A percentile compares a stretch with the other conserved stretches of the same genome.
Conservation (phyloP, 2,113 vertebrate genomes). For the Chloroceryle aenea region DNA sequence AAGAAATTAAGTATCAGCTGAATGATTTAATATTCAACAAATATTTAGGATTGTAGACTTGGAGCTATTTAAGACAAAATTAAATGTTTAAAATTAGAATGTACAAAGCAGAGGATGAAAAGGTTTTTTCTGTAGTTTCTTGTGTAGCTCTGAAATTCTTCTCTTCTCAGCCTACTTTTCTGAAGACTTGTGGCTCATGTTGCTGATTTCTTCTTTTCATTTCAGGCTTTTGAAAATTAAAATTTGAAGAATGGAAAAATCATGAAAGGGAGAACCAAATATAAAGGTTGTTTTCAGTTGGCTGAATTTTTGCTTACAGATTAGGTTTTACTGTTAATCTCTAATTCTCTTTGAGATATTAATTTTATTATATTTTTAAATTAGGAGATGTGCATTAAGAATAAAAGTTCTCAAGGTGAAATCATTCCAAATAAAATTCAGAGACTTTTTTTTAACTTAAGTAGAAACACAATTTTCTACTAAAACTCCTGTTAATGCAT, state of each 20-base stretch:
- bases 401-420: neutral
- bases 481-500: neutral
- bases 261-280: neutral
- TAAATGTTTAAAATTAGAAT: neutral
- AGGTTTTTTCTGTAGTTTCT: neutral
- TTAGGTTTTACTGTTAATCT: neutral
- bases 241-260: neutral
- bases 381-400: neutral
- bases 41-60: neutral
- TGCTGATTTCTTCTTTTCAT: neutral
- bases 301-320: neutral
- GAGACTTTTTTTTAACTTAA: neutral
- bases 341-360: neutral
- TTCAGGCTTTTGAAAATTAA: neutral
- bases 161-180: neutral
- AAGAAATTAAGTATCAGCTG: neutral
- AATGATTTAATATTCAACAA: neutral
- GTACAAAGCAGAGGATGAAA: neutral
- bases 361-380: neutral
- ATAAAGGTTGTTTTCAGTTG: neutral
- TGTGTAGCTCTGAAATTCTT: neutral
- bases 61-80: neutral
- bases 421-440: neutral
- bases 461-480: neutral
- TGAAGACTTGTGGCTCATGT: neutral